Percentiles rank a stretch among this genome's conserved stretches.
Conservation (phyloP, 2,113 vertebrate genomes). For the Callocephalon fimbriatum region DNA sequence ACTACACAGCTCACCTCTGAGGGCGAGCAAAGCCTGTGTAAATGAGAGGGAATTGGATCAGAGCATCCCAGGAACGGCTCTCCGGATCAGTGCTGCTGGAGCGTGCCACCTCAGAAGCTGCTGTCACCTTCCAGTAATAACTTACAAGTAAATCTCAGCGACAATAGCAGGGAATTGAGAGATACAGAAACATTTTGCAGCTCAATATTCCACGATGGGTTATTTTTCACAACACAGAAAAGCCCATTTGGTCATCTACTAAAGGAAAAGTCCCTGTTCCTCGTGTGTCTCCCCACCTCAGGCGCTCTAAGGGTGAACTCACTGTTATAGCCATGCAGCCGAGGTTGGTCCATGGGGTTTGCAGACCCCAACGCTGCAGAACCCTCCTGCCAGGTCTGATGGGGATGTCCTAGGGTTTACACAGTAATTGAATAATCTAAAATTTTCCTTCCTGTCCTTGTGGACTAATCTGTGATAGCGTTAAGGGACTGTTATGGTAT, state of each 20-base stretch:
- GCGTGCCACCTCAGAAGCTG: neutral
- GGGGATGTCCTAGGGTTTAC: conserved; percentile 34
- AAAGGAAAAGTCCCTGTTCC: neutral
- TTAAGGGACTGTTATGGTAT: conserved; percentile 65
- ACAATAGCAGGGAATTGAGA: neutral
- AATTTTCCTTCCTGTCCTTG: conserved; percentile 64
- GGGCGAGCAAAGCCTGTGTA: neutral
- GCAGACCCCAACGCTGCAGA: neutral
- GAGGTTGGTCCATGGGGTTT: neutral
- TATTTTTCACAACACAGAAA: neutral
- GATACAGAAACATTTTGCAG: neutral
- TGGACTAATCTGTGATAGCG: conserved; percentile 64
- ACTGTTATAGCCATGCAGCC: neutral
- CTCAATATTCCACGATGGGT: neutral
- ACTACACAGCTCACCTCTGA: neutral
- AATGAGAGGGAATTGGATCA: neutral
- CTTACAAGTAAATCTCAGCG: neutral
- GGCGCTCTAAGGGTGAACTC: neutral
- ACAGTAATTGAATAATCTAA: conserved; percentile 65
- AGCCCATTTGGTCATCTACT: neutral
- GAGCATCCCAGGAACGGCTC: neutral
- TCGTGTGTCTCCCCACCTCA: neutral
- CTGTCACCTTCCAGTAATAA: neutral
- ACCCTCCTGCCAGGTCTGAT: neutral
- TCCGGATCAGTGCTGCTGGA: neutral